Percentiles rank a stretch among this genome's conserved stretches.
Conservation (phyloP, 2,888 invertebrate species). For the Anthophora plumipes region DNA sequence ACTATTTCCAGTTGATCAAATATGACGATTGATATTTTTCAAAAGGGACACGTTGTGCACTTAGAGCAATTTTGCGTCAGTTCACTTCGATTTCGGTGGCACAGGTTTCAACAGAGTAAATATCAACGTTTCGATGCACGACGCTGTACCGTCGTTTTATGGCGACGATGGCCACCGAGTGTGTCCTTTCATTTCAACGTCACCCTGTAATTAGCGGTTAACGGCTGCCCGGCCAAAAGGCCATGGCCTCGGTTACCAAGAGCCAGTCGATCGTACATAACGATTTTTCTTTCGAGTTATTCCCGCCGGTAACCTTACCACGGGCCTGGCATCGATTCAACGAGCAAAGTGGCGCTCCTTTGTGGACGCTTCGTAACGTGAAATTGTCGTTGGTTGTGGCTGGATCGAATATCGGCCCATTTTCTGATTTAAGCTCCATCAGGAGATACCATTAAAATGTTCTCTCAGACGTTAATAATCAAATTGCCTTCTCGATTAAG, state of each 20-base stretch:
- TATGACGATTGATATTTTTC: constrained; percentile 5
- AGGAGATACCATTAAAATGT: neutral
- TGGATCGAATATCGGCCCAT: neutral
- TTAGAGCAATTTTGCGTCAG: constrained; percentile 18
- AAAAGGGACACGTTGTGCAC: neutral
- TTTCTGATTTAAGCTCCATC: neutral
- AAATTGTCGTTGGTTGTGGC: constrained; percentile 25
- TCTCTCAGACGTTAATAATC: constrained; percentile 6
- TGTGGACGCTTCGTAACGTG: constrained; percentile 31
- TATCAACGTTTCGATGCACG: constrained; percentile 5
- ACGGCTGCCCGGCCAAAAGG: constrained; percentile 30
- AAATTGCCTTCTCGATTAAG: neutral
- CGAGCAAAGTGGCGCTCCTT: constrained; percentile 47
- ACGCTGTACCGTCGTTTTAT: constrained; percentile 38
- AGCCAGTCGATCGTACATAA: constrained; percentile 45
- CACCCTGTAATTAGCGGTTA: constrained; percentile 55
- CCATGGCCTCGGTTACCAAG: neutral
- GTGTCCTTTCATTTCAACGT: constrained; percentile 51
- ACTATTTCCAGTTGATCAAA: constrained; percentile 8
- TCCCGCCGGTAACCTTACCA: constrained; percentile 45
- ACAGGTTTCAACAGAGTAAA: constrained; percentile 17
- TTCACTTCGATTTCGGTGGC: neutral
- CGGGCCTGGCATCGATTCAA: constrained; percentile 53
- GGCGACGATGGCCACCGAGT: neutral
- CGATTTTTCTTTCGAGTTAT: constrained; percentile 64